phyloP scores from a whole-genome alignment of 2,113 vertebrate species.

The Noctilio leporinus region DNA sequence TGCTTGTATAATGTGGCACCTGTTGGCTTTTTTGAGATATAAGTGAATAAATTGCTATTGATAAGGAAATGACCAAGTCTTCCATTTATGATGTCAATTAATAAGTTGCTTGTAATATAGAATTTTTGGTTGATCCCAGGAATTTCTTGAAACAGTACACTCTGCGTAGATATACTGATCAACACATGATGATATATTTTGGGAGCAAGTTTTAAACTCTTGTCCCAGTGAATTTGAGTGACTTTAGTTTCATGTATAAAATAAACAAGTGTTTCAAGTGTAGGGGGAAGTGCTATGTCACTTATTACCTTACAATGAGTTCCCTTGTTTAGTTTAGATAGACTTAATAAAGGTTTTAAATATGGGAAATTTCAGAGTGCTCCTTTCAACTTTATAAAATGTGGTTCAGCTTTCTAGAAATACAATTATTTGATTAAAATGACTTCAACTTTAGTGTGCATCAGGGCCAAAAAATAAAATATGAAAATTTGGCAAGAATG shows the following conservation, averaged over 20 bases:
- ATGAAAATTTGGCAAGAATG: neutral
- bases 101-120: neutral
- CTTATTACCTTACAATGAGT: neutral
- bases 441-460: neutral
- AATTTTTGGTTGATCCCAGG: neutral
- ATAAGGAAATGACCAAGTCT: neutral
- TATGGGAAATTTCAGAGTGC: neutral
- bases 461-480: neutral
- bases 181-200: neutral
- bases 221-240: neutral
- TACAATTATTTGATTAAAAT: conserved; percentile 39
- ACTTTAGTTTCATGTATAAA: neutral
- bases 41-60: neutral
- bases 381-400: conserved; percentile 20
- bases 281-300: neutral
- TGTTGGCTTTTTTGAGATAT: neutral
- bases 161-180: neutral
- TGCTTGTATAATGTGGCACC: neutral
- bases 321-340: neutral
- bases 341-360: conserved; percentile 4
- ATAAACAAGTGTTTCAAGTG: neutral
- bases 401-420: neutral
- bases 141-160: neutral
- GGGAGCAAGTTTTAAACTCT: neutral
- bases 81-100: neutral